phyloP scores from a whole-genome alignment of 1,140 invertebrate genomes.

The Drosophila sturtevanti region DNA sequence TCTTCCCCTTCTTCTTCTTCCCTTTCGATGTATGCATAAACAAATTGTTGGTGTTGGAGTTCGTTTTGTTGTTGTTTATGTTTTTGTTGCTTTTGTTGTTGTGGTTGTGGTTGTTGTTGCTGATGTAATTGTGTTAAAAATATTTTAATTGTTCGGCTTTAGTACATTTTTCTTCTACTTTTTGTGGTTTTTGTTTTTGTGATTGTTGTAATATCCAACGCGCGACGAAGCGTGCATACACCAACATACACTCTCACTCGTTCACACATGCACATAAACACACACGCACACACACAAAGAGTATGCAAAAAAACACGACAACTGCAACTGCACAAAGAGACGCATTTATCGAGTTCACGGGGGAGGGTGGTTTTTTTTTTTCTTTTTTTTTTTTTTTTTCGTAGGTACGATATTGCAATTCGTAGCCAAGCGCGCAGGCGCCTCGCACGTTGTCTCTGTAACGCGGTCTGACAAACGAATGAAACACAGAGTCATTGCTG shows the following conservation, averaged over 20 bases:
- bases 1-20: background rate
- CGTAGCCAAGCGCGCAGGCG: constrained; percentile 71
- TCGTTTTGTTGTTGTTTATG: constrained; percentile 3
- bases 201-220: constrained; percentile 47
- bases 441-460: constrained; percentile 64
- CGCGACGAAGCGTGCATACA: constrained; percentile 53
- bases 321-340: constrained; percentile 29
- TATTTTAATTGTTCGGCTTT: constrained; percentile 47
- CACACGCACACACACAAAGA: constrained; percentile 4
- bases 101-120: background rate
- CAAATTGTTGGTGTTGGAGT: background rate
- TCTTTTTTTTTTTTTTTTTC: constrained; percentile 16
- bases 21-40: background rate
- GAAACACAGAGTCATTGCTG: constrained; percentile 23
- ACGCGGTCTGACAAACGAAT: constrained; percentile 61
- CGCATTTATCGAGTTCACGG: constrained; percentile 23
- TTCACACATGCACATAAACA: background rate
- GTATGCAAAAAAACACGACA: constrained; percentile 52
- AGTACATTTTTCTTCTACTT: constrained; percentile 1
- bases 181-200: constrained; percentile 7
- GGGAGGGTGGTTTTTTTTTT: constrained; percentile 24
- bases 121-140: constrained; percentile 33
- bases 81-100: background rate
- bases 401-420: constrained; percentile 23
- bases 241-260: background rate